These are phyloP conservation scores for Pomacea maculata DNA, from an alignment of 1,140 invertebrate species.

Conservation along the genomic window DNA sequence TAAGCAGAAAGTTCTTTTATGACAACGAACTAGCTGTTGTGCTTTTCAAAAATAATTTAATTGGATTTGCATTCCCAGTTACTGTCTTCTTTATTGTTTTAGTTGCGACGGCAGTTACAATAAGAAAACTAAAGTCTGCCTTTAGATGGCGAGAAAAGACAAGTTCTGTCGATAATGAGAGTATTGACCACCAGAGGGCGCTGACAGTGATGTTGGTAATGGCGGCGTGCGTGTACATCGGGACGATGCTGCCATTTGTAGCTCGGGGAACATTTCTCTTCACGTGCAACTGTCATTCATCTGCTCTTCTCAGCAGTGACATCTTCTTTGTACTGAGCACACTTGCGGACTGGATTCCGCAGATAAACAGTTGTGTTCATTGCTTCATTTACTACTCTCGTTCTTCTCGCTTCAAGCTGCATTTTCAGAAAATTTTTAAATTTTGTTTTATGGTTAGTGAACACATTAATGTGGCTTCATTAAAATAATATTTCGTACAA, in stretches of 20 bases:
- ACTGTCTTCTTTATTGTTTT: background rate
- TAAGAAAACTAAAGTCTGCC: background rate
- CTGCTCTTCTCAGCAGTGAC: too few relatives aligned
- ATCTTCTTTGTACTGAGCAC: too few relatives aligned
- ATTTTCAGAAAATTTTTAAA: too few relatives aligned
- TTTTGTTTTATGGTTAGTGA: too few relatives aligned
- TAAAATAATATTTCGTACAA: too few relatives aligned
- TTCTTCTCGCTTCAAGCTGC: background rate
- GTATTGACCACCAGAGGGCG: background rate
- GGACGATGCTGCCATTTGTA: background rate
- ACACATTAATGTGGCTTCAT: too few relatives aligned
- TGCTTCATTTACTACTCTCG: background rate
- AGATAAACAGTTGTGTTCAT: background rate
- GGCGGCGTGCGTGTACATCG: background rate
- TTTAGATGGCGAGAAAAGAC: background rate
- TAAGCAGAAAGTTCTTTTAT: too few relatives aligned
- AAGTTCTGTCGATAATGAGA: too few relatives aligned
- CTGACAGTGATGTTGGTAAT: conserved; percentile 4
- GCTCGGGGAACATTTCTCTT: too few relatives aligned
- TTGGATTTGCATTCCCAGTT: background rate
- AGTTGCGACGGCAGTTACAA: background rate
- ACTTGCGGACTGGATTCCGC: background rate
- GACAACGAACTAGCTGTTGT: too few relatives aligned
- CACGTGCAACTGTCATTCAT: too few relatives aligned
- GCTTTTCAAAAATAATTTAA: background rate